Evolutionary conservation across 2,797 vertebrate genomes (phyloP), one percentile per base, ranked within the genome.

Genomic region (Acanthurus leucopareius): DNA sequence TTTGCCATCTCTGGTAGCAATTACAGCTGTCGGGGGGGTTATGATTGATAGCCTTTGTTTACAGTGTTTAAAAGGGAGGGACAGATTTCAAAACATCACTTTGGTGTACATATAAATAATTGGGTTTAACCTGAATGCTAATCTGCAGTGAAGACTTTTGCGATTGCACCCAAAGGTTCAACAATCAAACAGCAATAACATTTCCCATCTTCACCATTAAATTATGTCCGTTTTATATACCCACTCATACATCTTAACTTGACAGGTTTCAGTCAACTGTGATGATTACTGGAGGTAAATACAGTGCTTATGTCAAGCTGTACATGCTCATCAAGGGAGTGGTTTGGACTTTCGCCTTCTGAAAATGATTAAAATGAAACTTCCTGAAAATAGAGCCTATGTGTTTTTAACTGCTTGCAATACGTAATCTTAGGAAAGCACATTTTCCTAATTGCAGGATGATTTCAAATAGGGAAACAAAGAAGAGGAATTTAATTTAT

Each of bases 31-130:
- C 94, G n/a, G n/a, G 73, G 66, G 80, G 78, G 84, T 95, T 94
- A 95, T 95, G 95, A 96, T 95, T 89, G 92, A 96, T 95, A 87
- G 93, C 91, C 92, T 95, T 95, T 96, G 94, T 96, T 96, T 95
- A 95, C 94, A 90, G 70, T 95, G 93, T 94, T 96, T 96, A 94
- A 95, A 95, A 90, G 77, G 78, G 76, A 75, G 89, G 89, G 93
- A 89, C 92, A 89, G 88, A 92, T 94, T 94, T 95, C 88, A 95
- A 96, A 96, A 95, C 95, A 95, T 91, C 79, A 85, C 88, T 93
- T 85, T 77, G 86, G 73, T 88, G 83, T 86, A 91, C 87, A 94
- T 82, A 93, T 94, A 95, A 96, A 95, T 95, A 95, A 93, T 86
- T 81, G 75, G 87, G 89, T 81, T 87, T 83, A 91, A 92, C 88